These are phyloP conservation scores for Augiades crinisus DNA, from an alignment of 2,888 invertebrate species.

Conservation along the genomic window DNA sequence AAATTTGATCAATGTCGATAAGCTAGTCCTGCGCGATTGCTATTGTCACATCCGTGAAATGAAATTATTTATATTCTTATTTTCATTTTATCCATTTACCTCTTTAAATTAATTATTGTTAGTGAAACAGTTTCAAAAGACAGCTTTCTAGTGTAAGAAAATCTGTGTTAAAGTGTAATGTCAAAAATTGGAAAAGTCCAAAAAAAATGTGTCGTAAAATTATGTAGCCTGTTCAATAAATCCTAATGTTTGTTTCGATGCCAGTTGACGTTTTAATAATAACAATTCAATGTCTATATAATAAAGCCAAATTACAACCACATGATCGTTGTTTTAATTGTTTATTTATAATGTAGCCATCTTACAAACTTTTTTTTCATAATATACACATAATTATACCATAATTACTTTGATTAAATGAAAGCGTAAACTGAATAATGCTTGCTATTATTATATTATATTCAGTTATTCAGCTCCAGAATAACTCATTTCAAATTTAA, in stretches of 20 bases:
- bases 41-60: no score
- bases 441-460: no score
- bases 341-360: conserved; percentile 24
- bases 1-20: no score
- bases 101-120: neutral
- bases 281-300: conserved; percentile 31
- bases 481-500: no score
- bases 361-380: neutral
- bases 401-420: no score
- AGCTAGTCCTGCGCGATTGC: no score
- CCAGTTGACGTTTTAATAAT: conserved; percentile 13
- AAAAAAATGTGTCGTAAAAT: conserved; percentile 3
- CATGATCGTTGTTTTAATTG: conserved; percentile 20
- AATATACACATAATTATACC: neutral
- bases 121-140: neutral
- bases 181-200: neutral
- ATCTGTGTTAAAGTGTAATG: neutral
- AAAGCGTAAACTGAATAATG: no score
- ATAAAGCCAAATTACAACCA: conserved; percentile 40
- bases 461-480: no score
- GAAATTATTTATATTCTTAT: no score
- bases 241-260: conserved; percentile 15
- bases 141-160: conserved; percentile 15
- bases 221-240: conserved; percentile 1
- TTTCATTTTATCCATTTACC: no score